A percentile compares a stretch with the other conserved stretches of the same genome.
Evolutionary conservation across 2,113 vertebrate genomes (phyloP).

Genomic region (Verasper variegatus): DNA sequence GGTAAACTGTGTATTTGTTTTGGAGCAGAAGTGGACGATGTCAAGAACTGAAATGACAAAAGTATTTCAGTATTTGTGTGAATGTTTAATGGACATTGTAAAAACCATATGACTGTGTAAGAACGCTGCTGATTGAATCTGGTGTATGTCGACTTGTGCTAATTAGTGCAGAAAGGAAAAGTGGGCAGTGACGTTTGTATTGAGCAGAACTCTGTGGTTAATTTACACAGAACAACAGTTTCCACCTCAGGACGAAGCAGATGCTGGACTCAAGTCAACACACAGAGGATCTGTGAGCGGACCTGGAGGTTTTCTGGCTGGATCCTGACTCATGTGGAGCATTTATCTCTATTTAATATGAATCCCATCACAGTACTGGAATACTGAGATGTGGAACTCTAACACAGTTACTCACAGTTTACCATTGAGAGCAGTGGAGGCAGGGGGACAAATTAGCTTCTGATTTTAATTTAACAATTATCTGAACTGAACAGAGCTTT

Average conservation of each 20-base stretch:
- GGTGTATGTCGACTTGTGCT: conserved; percentile 23
- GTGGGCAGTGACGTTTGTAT: conserved; percentile 19
- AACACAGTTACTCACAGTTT: background rate
- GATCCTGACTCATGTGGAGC: background rate
- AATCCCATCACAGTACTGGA: background rate
- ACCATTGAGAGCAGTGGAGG: too few species aligned
- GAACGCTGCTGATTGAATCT: background rate
- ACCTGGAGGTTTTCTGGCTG: background rate
- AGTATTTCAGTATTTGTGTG: background rate
- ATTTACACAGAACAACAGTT: conserved; percentile 16
- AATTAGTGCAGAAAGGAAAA: conserved; percentile 44
- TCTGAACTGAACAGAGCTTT: too few species aligned
- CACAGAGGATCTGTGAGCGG: conserved; percentile 4
- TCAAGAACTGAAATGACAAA: background rate
- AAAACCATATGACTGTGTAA: too few species aligned
- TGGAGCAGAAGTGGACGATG: too few species aligned
- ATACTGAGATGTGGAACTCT: too few species aligned
- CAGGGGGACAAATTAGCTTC: too few species aligned
- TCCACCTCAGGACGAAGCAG: conserved; percentile 32
- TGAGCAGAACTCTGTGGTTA: background rate
- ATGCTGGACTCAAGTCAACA: conserved; percentile 38
- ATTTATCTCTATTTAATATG: conserved; percentile 8
- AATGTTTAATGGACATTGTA: too few species aligned
- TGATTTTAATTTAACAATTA: too few species aligned
- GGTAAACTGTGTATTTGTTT: conserved; percentile 1